These are phyloP conservation scores for Phyto melanocephala DNA, from an alignment of 2,888 invertebrate species.

Conservation along the genomic window DNA sequence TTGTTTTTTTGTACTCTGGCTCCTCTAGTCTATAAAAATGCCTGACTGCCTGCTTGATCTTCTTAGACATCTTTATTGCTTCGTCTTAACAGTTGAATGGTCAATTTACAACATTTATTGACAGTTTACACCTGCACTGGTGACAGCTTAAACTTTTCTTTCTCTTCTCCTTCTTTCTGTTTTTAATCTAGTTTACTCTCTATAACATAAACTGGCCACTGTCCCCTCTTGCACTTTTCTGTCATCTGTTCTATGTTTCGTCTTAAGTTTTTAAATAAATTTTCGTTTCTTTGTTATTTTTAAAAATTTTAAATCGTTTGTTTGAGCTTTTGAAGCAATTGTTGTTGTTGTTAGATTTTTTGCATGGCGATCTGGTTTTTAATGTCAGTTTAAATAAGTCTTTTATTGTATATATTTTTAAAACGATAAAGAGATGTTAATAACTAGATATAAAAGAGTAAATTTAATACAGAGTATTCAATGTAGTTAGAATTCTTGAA, in stretches of 20 bases:
- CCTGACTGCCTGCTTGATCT: neutral
- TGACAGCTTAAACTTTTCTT: conserved; percentile 63
- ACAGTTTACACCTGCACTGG: conserved; percentile 75
- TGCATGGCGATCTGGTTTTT: conserved; percentile 27
- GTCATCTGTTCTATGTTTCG: neutral
- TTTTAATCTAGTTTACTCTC: conserved; percentile 14
- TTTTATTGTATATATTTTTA: neutral
- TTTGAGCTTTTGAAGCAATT: neutral
- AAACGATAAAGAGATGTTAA: too few relatives aligned
- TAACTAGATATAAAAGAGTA: too few relatives aligned
- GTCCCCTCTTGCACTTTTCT: neutral
- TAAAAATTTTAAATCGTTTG: conserved; percentile 19
- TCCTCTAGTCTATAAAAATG: neutral
- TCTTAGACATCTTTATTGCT: conserved; percentile 66
- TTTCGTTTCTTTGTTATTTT: neutral
- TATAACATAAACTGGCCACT: neutral
- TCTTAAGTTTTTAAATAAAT: conserved; percentile 9
- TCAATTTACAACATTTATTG: conserved; percentile 68
- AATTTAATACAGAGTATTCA: too few relatives aligned
- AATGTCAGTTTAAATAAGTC: conserved; percentile 45
- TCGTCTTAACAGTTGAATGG: conserved; percentile 60
- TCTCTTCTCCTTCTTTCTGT: neutral
- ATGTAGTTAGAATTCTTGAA: too few relatives aligned
- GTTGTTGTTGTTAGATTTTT: neutral
- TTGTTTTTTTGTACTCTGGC: neutral